Evolutionary conservation across 2,888 invertebrate species (phyloP), one percentile per base, ranked within the genome.

Genomic region (Epinotia demarniana): DNA sequence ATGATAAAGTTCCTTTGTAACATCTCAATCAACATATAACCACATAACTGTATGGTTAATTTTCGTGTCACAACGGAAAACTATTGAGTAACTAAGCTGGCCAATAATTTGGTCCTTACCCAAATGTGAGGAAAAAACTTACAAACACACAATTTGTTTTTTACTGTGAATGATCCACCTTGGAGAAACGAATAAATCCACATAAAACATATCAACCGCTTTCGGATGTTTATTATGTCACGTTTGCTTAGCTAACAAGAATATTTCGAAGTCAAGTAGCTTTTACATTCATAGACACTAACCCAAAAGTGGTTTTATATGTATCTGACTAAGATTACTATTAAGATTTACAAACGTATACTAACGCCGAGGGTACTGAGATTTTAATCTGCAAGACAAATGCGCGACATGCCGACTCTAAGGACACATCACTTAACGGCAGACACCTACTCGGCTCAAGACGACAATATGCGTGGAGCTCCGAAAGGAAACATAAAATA

Each of bases 401-500:
- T 78, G 80, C 79, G 81, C 78, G 77, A 81, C 81, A 81, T 81
- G 81, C 80, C 80, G 75, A 81, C 80, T 80, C 79, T 70, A 79
- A 77, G 81, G 81, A 79, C 80, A 80, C 81, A 81, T 81, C 83
- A 83, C 85, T 84, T 82, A 79, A 78, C 78, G 80, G 81, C 80
- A 82, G 81, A 84, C 82, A 82, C 81, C 81, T 81, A 83, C 80
- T 80, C 82, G 81, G 81, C 83, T 81, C 82, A 81, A 84, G 85
- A 86, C 85, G 87, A 88, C 91, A 91, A 91, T 91, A 91, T 90
- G 87, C 89, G 88, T 88, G 82, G 86, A 87, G 85, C 85, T 87
- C 84, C 84, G 87, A 89, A 87, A 89, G 90, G 89, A 90, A 91
- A 90, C 88, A 90, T 92, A 90, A 92, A 92, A 92, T 92, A 92